phyloP scores from a whole-genome alignment of 2,888 invertebrate species.

The Mythimna impura region DNA sequence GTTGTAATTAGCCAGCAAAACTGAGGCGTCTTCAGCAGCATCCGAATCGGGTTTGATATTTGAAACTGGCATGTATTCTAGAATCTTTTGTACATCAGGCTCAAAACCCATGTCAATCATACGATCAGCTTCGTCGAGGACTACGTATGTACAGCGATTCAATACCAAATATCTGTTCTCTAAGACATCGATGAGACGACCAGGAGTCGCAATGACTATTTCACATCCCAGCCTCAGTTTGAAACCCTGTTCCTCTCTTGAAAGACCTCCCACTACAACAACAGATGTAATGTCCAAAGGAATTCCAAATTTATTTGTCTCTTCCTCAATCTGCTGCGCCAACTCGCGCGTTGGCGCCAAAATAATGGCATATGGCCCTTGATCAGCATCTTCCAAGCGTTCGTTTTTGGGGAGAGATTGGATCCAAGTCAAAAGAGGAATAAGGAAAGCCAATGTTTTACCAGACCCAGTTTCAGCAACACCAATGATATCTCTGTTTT shows the following conservation, averaged over 20 bases:
- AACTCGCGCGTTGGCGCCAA: conserved; percentile 99
- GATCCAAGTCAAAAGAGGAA: conserved; percentile 99
- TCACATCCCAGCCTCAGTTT: conserved; percentile 99
- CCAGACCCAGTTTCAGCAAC: conserved; percentile 99
- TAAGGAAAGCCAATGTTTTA: conserved; percentile 99
- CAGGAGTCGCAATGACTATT: conserved; percentile 99
- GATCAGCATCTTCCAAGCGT: conserved; percentile 96
- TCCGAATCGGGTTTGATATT: conserved; percentile 99
- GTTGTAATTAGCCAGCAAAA: conserved; percentile 97
- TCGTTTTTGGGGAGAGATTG: conserved; percentile 99
- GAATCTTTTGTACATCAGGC: conserved; percentile 98
- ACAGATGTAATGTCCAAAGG: conserved; percentile 98
- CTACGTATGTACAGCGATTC: conserved; percentile 99
- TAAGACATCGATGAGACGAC: conserved; percentile 99
- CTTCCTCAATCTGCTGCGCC: conserved; percentile 99
- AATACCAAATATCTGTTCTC: conserved; percentile 99
- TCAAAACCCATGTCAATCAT: conserved; percentile 99
- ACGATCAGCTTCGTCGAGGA: conserved; percentile 98
- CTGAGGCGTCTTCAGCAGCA: conserved; percentile 98
- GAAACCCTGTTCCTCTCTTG: conserved; percentile 99
- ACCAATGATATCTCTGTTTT: conserved; percentile 99
- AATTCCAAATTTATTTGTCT: conserved; percentile 99
- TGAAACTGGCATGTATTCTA: conserved; percentile 99
- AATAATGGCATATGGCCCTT: conserved; percentile 99
- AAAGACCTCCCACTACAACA: conserved; percentile 99